Percentiles rank a stretch among this genome's conserved stretches.
phyloP scores from a whole-genome alignment of 2,888 invertebrate species.

The Lasioglossum oenotherae region DNA sequence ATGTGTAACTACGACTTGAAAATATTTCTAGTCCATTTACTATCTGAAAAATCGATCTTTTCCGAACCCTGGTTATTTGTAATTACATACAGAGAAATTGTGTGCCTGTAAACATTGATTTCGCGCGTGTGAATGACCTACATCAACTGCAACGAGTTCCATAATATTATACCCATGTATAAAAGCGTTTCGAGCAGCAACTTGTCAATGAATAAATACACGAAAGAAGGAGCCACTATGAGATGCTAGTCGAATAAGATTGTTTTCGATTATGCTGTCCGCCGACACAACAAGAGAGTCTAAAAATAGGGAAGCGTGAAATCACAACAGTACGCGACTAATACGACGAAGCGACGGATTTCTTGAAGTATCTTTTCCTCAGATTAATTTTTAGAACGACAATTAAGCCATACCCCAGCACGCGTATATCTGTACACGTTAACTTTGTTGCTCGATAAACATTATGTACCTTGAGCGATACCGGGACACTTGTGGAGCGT shows the following conservation, averaged over 20 bases:
- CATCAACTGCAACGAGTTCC: neutral
- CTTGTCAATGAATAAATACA: neutral
- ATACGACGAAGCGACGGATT: conserved; percentile 49
- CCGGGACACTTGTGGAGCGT: neutral
- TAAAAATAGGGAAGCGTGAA: conserved; percentile 69
- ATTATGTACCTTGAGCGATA: neutral
- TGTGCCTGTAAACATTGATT: neutral
- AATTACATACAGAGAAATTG: neutral
- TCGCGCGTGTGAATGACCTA: neutral
- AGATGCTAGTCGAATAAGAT: neutral
- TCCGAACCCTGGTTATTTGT: too few relatives aligned
- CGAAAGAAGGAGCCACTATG: neutral
- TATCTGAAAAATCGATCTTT: too few relatives aligned
- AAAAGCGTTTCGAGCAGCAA: neutral
- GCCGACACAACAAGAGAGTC: conserved; percentile 56
- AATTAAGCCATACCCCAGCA: neutral
- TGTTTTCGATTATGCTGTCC: conserved; percentile 15
- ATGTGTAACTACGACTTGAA: too few relatives aligned
- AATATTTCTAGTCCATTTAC: too few relatives aligned
- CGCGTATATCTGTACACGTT: neutral
- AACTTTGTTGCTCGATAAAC: conserved; percentile 2
- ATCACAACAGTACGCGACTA: conserved; percentile 63
- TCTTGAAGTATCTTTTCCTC: conserved; percentile 54
- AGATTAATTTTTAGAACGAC: neutral
- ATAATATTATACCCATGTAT: neutral